Percentiles rank a stretch among this genome's conserved stretches.
Evolutionary conservation across 2,797 vertebrate species (phyloP).

Genomic region (Pelochelys cantorii): DNA sequence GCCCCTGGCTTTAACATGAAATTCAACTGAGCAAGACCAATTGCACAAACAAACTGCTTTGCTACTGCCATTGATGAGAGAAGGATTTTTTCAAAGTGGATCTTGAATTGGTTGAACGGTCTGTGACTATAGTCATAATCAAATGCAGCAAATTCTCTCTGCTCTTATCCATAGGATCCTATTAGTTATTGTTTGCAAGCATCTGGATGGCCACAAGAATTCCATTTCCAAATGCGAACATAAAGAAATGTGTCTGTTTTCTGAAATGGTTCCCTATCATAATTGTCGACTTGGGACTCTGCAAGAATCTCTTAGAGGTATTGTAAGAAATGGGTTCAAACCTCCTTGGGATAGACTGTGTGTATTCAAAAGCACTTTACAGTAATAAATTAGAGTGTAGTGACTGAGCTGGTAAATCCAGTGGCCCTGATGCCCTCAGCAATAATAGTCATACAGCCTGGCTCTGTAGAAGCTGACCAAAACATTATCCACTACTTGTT

Average conservation of each 20-base stretch:
- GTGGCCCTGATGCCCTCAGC: neutral
- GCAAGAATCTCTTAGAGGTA: neutral
- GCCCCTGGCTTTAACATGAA: neutral
- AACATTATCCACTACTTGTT: neutral
- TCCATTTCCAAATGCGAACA: neutral
- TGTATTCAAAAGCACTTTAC: neutral
- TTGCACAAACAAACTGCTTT: neutral
- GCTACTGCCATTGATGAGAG: neutral
- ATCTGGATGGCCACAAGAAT: neutral
- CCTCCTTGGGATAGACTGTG: neutral
- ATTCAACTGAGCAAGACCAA: constrained; percentile 13
- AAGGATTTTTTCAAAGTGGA: constrained; percentile 10
- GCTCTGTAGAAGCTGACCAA: neutral
- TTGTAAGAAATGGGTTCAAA: neutral
- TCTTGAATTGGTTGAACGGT: neutral
- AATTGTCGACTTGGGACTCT: neutral
- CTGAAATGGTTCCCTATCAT: neutral
- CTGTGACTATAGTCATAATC: constrained; percentile 5
- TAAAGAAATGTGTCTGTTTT: neutral
- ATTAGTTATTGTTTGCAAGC: neutral
- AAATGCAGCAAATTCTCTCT: neutral
- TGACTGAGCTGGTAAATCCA: neutral
- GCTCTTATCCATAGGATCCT: constrained; percentile 1
- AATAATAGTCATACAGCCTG: neutral
- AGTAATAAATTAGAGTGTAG: neutral